Base-by-base conservation (phyloP, 1,140 invertebrate species). In the Chelonus insularis region DNA sequence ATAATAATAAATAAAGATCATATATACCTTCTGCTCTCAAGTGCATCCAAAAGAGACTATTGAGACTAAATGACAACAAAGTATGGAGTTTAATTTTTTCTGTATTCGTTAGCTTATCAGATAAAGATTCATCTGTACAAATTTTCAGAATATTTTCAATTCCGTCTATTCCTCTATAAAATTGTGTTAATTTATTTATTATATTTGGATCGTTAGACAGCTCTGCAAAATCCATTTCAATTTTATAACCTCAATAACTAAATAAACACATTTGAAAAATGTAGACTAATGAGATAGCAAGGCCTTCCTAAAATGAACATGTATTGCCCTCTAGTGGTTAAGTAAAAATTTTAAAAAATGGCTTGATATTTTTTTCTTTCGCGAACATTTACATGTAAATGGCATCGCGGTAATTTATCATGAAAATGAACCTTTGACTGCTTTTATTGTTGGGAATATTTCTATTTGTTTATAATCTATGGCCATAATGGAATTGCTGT, bases 31-130 rank as follows among this genome's bases (percentile, higher is more conserved):
- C 72, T 29, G 74, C 66, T 48, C 78, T 71, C 16, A 82, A 55
- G 58, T 83, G 80, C 79, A 84, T 79, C 82, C 82, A 84, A 67
- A 82, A 83, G 12, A 83, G 68, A 64, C 79, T 77, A 29, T 83
- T 84, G 1, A 84, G 43, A 60, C 75, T 66, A 59, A 80, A 84
- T 6, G 82, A 81, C 68, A 83, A 72, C 11, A 83, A 66, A 18
- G 82, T 67, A 69, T 84, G 80, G 54, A 76, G 79, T 43, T 82
- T 76, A 8, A 83, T 77, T 75, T 83, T 83, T 11, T 84, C 74
- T 14, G 66, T 9, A 45, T 77, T 74, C 12, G 74, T 70, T 5
- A 84, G 64, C 29, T 75, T 71, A 0, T 78, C 75, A 62, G 82
- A 83, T 32, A 78, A 63, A 11, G 70, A 63, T 18, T 68, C 60